Percentiles rank a stretch among this genome's conserved stretches.
Evolutionary conservation across 1,140 invertebrate species (phyloP).

Genomic region (Drosophila gunungcola): DNA sequence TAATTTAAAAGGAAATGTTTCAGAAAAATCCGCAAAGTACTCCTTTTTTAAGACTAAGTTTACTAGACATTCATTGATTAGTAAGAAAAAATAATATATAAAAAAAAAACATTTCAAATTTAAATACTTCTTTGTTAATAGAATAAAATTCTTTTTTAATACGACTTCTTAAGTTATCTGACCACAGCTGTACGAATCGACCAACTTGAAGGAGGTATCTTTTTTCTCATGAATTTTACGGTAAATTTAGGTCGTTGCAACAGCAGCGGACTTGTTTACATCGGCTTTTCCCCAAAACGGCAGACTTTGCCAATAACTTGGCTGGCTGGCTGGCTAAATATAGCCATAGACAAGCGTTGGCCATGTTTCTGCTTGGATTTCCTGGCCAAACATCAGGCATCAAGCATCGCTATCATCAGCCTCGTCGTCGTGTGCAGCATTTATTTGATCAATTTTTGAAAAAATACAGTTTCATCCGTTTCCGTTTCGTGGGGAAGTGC

Average conservation of each 20-base stretch:
- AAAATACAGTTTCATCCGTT: constrained; percentile 53
- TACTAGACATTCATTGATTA: too few species aligned
- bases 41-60: too few species aligned
- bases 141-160: too few species aligned
- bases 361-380: constrained; percentile 58
- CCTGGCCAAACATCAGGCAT: constrained; percentile 64
- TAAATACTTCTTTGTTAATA: too few species aligned
- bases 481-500: constrained; percentile 58
- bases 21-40: too few species aligned
- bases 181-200: not conserved
- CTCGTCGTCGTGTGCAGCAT: constrained; percentile 10
- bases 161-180: not conserved
- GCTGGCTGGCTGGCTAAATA: constrained; percentile 67
- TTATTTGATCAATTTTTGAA: constrained; percentile 29
- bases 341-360: constrained; percentile 63
- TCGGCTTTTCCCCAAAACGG: constrained; percentile 59
- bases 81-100: too few species aligned
- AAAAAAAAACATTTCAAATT: too few species aligned
- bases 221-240: constrained; percentile 80
- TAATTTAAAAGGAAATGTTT: too few species aligned
- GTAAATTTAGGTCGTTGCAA: constrained; percentile 76
- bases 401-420: constrained; percentile 16
- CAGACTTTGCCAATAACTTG: constrained; percentile 65
- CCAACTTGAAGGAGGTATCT: constrained; percentile 12
- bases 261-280: constrained; percentile 72